Evolutionary conservation across 2,888 invertebrate species (phyloP), one percentile per base, ranked within the genome.

Genomic region (Erebia aethiops): DNA sequence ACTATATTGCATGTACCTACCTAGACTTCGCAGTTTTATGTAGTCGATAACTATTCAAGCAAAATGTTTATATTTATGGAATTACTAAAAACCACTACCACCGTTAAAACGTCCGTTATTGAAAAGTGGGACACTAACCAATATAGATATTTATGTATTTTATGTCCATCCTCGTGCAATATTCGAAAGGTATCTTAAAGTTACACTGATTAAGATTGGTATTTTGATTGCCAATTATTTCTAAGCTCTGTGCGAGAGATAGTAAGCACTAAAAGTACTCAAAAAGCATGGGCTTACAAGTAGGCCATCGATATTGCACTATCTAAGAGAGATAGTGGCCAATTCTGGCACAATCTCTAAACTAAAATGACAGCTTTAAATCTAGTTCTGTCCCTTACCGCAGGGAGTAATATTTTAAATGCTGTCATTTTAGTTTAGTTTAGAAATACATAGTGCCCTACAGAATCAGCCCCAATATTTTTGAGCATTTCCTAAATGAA

Each of bases 111-210:
- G 16, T 49, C 62, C 62, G 62, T 62, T 62, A 62, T 21, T 21
- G 13, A 16, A 49, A 62, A 62, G 62, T 62, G 14, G 62, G 21
- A 62, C 62, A 62, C 21, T 49, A 11, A 18, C 62, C 62, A 62
- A 62, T 62, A 62, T 62, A 61, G 46, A 13, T 46, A 62, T 62
- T 62, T 62, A 62, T 49, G 62, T 49, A 62, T 62, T 62, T 49
- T 49, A 49, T 26, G 3, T 62, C 49, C 62, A 26, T 49, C 21
- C 49, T 62, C 62, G 62, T 62, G 62, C 62, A 49, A 62, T 62
- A 62, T 62, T 62, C 49, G 62, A 62, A 62, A 62, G 62, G 46
- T 62, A 21, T 14, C 62, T 62, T 49, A 49, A 62, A 62, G 2
- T 21, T 62, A 49, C 18, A 41, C 14, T n/a, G 43, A 52, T 52